Evolutionary conservation across 2,888 invertebrate genomes (phyloP), one percentile per base, ranked within the genome.

Genomic region (Caenorhabditis sp.): DNA sequence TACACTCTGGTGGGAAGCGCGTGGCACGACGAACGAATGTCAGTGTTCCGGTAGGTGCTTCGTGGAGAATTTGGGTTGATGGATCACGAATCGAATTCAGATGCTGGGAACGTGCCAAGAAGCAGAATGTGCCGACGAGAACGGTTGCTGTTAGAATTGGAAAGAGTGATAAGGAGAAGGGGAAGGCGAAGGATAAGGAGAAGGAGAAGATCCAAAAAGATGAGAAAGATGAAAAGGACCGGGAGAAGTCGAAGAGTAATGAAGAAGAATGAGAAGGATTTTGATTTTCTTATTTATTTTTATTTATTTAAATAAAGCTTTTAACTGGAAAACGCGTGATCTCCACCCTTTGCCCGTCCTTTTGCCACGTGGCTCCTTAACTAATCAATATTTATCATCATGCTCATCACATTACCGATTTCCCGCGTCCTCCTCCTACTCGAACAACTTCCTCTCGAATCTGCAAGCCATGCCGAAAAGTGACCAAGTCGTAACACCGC

Each of bases 1-100:
- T 84, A 72, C 37, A 78, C 82, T n/a, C 20, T 84, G 37, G 84
- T 84, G 26, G 84, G 84, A 28, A 76, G 67, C 26, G 80, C 82
- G 44, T 84, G 84, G 84, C 62, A 69, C 18, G 65, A 78, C 37
- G 80, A 80, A 18, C 55, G 71, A 44, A 72, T 82, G 69, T 82
- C 82, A 11, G 80, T 80, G 1, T 82, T 28, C 8, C 32, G 71
- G 81, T 82, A 24, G 18, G 37, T 53, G 22, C n/a, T n/a, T n/a
- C n/a, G n/a, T n/a, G n/a, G n/a, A n/a, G n/a, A n/a, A n/a, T n/a
- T n/a, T n/a, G n/a, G n/a, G n/a, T n/a, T n/a, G n/a, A n/a, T 44
- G 13, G n/a, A 24, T 20, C 37, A 15, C 24, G n/a, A n/a, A n/a
- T n/a, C n/a, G n/a, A n/a, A 56, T 74, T 11, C 20, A 69, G 78